Percentiles rank a stretch among this genome's conserved stretches.
Evolutionary conservation across 2,888 invertebrate species (phyloP).

Genomic region (Tipula vernalis): DNA sequence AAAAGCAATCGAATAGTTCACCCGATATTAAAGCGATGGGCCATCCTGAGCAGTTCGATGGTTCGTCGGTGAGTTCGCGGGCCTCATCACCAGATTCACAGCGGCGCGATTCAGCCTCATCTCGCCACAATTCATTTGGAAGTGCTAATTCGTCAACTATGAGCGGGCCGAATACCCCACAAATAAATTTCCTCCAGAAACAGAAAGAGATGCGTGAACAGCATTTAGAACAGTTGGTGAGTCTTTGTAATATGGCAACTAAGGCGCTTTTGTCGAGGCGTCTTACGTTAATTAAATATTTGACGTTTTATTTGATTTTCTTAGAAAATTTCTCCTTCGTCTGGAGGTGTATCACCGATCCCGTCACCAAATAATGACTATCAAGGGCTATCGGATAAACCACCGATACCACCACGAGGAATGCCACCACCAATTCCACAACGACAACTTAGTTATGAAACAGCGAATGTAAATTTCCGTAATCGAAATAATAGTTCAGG

Average conservation of each 20-base stretch:
- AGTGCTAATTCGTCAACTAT: slow-evolving; percentile 24
- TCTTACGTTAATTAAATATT: background rate
- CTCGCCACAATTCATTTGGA: slow-evolving; percentile 27
- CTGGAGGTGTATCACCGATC: slow-evolving; percentile 15
- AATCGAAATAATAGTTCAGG: slow-evolving; percentile 27
- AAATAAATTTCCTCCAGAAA: slow-evolving; percentile 42
- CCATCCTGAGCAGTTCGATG: slow-evolving; percentile 27
- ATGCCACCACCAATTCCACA: slow-evolving; percentile 44
- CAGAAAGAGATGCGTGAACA: slow-evolving; percentile 31
- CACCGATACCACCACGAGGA: slow-evolving; percentile 45
- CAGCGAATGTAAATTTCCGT: slow-evolving; percentile 27
- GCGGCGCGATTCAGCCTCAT: slow-evolving; percentile 26
- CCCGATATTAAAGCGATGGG: slow-evolving; percentile 32
- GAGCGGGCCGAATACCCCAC: slow-evolving; percentile 36
- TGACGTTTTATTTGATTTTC: slow-evolving; percentile 5
- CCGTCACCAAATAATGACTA: background rate
- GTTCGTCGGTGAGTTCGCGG: slow-evolving; percentile 42
- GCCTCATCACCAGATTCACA: slow-evolving; percentile 43
- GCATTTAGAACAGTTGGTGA: slow-evolving; percentile 31
- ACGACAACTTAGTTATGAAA: slow-evolving; percentile 32
- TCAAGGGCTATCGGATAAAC: slow-evolving; percentile 35
- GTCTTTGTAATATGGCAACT: slow-evolving; percentile 11
- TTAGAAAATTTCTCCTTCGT: slow-evolving; percentile 19
- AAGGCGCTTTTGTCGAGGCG: background rate
- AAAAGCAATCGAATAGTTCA: slow-evolving; percentile 39